phyloP scores from a whole-genome alignment of 2,888 invertebrate species.

The Drosophila bunnanda region DNA sequence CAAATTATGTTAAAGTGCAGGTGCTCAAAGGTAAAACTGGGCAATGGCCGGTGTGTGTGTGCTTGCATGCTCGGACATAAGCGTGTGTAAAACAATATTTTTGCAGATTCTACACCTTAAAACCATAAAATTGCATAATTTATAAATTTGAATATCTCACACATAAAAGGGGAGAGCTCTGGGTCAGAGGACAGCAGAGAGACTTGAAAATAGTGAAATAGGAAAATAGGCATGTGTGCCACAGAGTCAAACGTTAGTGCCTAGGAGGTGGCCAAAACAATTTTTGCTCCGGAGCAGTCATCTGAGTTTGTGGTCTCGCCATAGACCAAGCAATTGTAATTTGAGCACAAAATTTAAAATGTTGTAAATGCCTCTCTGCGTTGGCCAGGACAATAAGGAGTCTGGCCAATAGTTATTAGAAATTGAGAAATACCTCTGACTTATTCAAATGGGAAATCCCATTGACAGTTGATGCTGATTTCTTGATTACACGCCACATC shows the following conservation, averaged over 20 bases:
- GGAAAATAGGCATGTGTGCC: conserved; percentile 12
- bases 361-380: conserved; percentile 30
- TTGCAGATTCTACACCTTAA: conserved; percentile 71
- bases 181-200: conserved; percentile 1
- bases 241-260: conserved; percentile 58
- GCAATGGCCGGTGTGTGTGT: conserved; percentile 43
- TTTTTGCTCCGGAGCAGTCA: conserved; percentile 32
- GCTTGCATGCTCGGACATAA: conserved; percentile 61
- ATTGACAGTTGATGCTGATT: conserved; percentile 58
- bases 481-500: conserved; percentile 29
- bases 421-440: conserved; percentile 26
- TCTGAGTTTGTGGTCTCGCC: conserved; percentile 40
- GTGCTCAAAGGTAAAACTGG: conserved; percentile 34
- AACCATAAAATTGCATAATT: conserved; percentile 79
- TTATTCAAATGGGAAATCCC: conserved; percentile 58
- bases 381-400: conserved; percentile 11
- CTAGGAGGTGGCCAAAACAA: conserved; percentile 22
- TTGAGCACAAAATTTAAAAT: conserved; percentile 35
- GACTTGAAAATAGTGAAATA: conserved; percentile 10
- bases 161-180: conserved; percentile 22
- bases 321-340: conserved; percentile 23
- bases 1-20: conserved; percentile 78
- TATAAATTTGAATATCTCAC: conserved; percentile 75
- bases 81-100: conserved; percentile 79
- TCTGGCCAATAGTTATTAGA: conserved; percentile 44